Evolutionary conservation across 2,888 invertebrate genomes (phyloP).

Genomic region (Odontocerum albicorne): DNA sequence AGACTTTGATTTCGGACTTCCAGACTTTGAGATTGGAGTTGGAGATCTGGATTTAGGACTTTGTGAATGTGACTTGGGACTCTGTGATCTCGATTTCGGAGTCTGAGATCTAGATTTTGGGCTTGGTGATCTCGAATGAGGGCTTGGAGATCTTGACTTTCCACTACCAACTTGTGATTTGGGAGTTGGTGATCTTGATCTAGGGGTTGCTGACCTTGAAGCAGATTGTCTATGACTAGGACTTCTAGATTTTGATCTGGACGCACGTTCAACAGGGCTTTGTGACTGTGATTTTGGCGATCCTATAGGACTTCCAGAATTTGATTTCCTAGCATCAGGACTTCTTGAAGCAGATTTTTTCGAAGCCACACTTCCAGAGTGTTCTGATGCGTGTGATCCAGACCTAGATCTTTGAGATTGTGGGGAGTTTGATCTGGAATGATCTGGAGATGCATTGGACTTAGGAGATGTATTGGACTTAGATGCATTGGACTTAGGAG

Average conservation of each 20-base stretch:
- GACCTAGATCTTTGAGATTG: conserved; percentile 52
- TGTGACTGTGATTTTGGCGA: conserved; percentile 41
- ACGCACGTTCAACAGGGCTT: conserved; percentile 42
- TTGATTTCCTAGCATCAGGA: conserved; percentile 30
- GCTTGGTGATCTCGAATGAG: conserved; percentile 45
- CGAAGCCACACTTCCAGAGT: conserved; percentile 37
- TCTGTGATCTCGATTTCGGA: conserved; percentile 44
- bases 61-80: conserved; percentile 38
- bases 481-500: conserved; percentile 52
- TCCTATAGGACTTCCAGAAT: conserved; percentile 35
- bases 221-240: conserved; percentile 24
- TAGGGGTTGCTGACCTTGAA: conserved; percentile 42
- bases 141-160: conserved; percentile 42
- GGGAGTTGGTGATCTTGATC: conserved; percentile 44
- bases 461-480: conserved; percentile 49
- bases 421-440: conserved; percentile 50
- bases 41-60: conserved; percentile 45
- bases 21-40: conserved; percentile 44
- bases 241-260: conserved; percentile 38
- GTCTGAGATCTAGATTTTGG: conserved; percentile 36
- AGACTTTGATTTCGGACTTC: conserved; percentile 40
- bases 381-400: conserved; percentile 28
- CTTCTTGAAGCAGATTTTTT: conserved; percentile 34
- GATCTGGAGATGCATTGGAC: conserved; percentile 43
- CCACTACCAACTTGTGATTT: conserved; percentile 39